Percentiles rank a stretch among this genome's conserved stretches.
Conservation (phyloP, 2,888 invertebrate genomes). For the Acanthopleura granulata region DNA sequence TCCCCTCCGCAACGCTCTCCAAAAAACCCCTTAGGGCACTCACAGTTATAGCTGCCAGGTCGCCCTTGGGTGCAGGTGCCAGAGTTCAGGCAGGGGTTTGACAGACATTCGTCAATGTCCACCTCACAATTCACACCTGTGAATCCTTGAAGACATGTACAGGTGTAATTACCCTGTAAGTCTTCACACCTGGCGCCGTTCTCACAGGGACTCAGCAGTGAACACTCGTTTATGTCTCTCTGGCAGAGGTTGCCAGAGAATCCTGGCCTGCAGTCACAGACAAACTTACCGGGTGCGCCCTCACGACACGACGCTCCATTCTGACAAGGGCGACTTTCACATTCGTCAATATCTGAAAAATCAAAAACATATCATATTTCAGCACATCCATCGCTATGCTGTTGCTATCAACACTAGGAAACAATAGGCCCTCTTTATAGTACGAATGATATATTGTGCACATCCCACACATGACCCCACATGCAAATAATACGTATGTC, state of each 20-base stretch:
- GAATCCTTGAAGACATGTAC: background rate
- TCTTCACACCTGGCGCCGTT: background rate
- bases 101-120: conserved; percentile 88
- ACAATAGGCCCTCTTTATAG: too few relatives aligned
- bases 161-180: background rate
- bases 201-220: conserved; percentile 3
- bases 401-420: too few relatives aligned
- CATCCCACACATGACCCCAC: too few relatives aligned
- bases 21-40: background rate
- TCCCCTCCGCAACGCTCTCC: conserved; percentile 7
- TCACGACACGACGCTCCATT: conserved; percentile 93
- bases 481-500: too few relatives aligned
- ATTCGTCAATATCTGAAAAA: conserved; percentile 87
- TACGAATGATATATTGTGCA: too few relatives aligned
- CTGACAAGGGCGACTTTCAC: conserved; percentile 92
- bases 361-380: background rate
- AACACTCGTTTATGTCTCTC: conserved; percentile 24
- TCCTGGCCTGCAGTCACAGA: conserved; percentile 24
- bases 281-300: conserved; percentile 65
- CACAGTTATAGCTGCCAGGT: background rate
- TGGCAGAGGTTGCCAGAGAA: conserved; percentile 27
- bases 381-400: too few relatives aligned
- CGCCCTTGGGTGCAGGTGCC: conserved; percentile 4
- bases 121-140: background rate
- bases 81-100: conserved; percentile 72